Percentiles rank a stretch among this genome's conserved stretches.
Evolutionary conservation across 2,113 vertebrate species (phyloP).

Genomic region (Lutjanus erythropterus): DNA sequence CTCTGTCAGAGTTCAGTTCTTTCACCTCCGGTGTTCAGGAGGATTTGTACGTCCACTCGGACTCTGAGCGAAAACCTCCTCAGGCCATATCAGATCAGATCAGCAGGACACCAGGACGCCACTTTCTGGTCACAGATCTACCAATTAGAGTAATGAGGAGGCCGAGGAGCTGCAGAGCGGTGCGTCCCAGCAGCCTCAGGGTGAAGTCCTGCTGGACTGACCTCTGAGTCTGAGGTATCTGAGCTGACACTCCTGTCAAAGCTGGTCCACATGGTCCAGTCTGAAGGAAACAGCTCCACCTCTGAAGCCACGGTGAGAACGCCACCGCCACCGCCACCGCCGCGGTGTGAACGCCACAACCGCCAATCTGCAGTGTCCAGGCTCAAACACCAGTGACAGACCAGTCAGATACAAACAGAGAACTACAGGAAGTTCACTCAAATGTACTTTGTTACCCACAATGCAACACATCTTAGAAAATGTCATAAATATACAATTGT

Average conservation of each 20-base stretch:
- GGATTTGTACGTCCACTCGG: background rate
- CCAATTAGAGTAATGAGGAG: constrained; percentile 80
- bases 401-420: no score
- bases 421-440: background rate
- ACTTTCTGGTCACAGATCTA: constrained; percentile 71
- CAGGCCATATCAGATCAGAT: constrained; percentile 58
- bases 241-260: constrained; percentile 78
- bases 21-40: constrained; percentile 39
- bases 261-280: constrained; percentile 32
- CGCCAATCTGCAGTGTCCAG: no score
- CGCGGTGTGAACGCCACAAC: background rate
- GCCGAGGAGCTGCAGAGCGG: constrained; percentile 39
- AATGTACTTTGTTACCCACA: background rate
- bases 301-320: background rate
- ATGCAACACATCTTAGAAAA: background rate
- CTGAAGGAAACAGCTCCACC: constrained; percentile 58
- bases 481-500: no score
- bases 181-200: constrained; percentile 23
- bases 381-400: background rate
- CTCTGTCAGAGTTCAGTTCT: constrained; percentile 19
- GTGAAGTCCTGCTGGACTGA: constrained; percentile 68
- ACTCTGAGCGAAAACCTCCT: constrained; percentile 26
- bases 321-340: no score
- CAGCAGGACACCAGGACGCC: constrained; percentile 42
- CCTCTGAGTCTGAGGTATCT: constrained; percentile 70